phyloP scores from a whole-genome alignment of 2,797 vertebrate species.

The Lycodopsis pacificus region DNA sequence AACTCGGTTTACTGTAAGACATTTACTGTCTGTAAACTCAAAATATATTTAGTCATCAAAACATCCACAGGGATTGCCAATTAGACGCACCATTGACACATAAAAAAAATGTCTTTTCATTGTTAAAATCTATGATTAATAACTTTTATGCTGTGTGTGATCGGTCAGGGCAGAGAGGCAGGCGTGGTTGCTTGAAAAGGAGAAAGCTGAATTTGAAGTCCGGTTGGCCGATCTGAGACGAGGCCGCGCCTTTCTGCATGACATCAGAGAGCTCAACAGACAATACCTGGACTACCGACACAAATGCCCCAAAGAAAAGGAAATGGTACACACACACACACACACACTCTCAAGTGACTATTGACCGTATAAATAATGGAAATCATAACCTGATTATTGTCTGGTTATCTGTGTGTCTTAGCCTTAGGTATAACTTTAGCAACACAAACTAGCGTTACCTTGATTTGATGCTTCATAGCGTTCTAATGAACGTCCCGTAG shows the following conservation, averaged over 20 bases:
- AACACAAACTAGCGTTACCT: not conserved
- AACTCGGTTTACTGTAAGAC: not conserved
- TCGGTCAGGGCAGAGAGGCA: slow-evolving; percentile 66
- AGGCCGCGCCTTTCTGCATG: slow-evolving; percentile 58
- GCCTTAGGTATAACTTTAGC: not conserved
- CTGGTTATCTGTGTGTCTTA: not conserved
- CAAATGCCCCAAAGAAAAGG: slow-evolving; percentile 49
- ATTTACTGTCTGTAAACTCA: not conserved
- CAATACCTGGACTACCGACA: slow-evolving; percentile 57
- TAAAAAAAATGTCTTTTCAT: not conserved
- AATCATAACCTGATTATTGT: not conserved
- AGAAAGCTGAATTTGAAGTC: slow-evolving; percentile 52
- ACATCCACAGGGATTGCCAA: too few species aligned
- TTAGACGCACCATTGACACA: not conserved
- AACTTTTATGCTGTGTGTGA: not conserved
- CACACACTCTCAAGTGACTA: not conserved
- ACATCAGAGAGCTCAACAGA: slow-evolving; percentile 59
- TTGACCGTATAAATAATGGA: not conserved
- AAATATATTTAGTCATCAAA: not conserved
- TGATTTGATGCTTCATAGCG: not conserved
- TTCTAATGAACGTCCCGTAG: not conserved
- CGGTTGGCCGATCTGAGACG: slow-evolving; percentile 60
- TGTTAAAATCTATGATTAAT: not conserved
- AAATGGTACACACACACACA: slow-evolving; percentile 55
- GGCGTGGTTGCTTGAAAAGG: slow-evolving; percentile 51